These are phyloP conservation scores for Tachypleus tridentatus DNA, from an alignment of 1,140 invertebrate species.

Conservation along the genomic window DNA sequence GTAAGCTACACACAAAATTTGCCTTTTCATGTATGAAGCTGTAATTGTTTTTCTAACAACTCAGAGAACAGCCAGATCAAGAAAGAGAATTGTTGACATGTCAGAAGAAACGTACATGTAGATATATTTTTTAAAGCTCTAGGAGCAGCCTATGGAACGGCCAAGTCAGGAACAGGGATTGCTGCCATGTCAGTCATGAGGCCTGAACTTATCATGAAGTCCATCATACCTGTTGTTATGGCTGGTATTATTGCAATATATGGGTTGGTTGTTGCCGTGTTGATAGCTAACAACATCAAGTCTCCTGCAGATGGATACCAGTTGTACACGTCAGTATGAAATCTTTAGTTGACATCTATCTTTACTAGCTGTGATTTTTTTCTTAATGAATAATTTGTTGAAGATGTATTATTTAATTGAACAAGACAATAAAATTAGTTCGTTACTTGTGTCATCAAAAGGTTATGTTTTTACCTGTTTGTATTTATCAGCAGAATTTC, in stretches of 20 bases:
- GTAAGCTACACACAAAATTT: no score
- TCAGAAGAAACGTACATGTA: no score
- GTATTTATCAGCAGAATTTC: no score
- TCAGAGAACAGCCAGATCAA: no score
- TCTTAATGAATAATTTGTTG: not conserved
- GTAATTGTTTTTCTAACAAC: no score
- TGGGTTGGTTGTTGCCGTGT: constrained; percentile 94
- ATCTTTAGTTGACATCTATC: not conserved
- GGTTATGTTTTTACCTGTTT: no score
- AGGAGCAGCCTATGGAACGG: constrained; percentile 98
- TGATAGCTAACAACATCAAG: constrained; percentile 76
- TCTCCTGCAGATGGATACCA: constrained; percentile 46
- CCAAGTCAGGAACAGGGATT: constrained; percentile 98
- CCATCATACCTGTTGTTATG: constrained; percentile 99
- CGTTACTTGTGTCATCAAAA: no score
- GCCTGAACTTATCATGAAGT: constrained; percentile 99
- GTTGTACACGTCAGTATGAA: constrained; percentile 65
- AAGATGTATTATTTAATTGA: no score
- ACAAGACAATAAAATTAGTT: no score
- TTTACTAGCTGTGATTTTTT: not conserved
- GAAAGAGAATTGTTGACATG: no score
- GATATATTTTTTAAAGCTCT: constrained; percentile 52
- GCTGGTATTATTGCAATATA: constrained; percentile 99
- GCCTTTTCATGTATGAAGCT: no score
- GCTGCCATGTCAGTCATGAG: constrained; percentile 99